Conservation (phyloP, 1,140 invertebrate genomes). For the Forficula auricularia region DNA sequence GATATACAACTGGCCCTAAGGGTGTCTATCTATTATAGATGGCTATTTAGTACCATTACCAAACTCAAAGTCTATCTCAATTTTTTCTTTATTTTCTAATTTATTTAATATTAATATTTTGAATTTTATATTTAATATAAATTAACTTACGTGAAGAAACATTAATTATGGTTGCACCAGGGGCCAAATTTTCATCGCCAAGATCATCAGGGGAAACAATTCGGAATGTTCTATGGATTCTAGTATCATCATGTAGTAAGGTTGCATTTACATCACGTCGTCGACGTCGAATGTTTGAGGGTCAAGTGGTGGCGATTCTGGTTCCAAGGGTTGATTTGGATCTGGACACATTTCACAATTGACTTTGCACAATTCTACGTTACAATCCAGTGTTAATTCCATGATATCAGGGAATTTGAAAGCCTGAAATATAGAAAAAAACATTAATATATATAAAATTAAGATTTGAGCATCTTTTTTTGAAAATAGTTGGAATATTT, state of each 20-base stretch:
- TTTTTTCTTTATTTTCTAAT: no score
- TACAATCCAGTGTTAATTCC: slow-evolving; percentile 69
- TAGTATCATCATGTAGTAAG: neutral
- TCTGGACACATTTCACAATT: slow-evolving; percentile 57
- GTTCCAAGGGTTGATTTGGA: slow-evolving; percentile 31
- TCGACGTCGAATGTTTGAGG: neutral
- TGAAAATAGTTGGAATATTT: no score
- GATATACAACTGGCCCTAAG: no score
- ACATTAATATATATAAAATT: no score
- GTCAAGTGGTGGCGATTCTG: neutral
- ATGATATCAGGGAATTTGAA: slow-evolving; percentile 80
- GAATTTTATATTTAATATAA: no score
- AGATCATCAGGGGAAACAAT: slow-evolving; percentile 22
- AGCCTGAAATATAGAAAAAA: slow-evolving; percentile 28
- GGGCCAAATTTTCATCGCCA: slow-evolving; percentile 9
- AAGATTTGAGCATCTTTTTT: no score
- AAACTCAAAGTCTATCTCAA: no score
- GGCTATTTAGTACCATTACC: no score
- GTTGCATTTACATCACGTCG: neutral
- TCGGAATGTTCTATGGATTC: slow-evolving; percentile 15
- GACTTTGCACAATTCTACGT: slow-evolving; percentile 66
- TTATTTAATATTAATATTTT: no score
- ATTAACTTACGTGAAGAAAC: slow-evolving; percentile 15
- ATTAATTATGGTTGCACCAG: slow-evolving; percentile 13
- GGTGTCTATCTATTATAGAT: no score